These are phyloP conservation scores for Acleris sparsana DNA, from an alignment of 2,888 invertebrate genomes.

Conservation along the genomic window DNA sequence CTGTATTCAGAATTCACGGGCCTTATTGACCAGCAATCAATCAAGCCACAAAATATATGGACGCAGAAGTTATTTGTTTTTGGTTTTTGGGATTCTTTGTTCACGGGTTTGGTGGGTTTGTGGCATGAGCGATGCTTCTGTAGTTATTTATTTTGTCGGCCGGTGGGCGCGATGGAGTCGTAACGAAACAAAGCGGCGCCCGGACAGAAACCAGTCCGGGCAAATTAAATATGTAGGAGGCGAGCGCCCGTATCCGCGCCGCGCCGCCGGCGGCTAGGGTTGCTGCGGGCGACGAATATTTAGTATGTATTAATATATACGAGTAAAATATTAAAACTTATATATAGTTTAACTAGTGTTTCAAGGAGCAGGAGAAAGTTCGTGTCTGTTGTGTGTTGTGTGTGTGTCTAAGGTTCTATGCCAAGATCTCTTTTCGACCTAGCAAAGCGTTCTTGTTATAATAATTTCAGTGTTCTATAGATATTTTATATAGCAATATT, in stretches of 20 bases:
- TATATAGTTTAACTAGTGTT: too few relatives aligned
- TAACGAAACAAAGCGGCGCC: conserved; percentile 75
- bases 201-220: conserved; percentile 80
- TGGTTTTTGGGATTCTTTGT: background rate
- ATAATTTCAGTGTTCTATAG: too few relatives aligned
- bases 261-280: conserved; percentile 50
- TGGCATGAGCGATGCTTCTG: conserved; percentile 13
- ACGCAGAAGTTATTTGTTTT: background rate
- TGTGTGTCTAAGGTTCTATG: too few relatives aligned
- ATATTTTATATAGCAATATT: too few relatives aligned
- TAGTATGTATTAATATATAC: conserved; percentile 8
- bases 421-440: too few relatives aligned
- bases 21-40: conserved; percentile 41
- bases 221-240: conserved; percentile 84
- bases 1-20: conserved; percentile 49
- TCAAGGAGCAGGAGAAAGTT: too few relatives aligned
- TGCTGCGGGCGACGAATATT: conserved; percentile 19
- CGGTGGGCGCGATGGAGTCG: conserved; percentile 68
- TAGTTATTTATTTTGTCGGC: conserved; percentile 27
- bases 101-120: background rate
- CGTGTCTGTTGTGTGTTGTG: too few relatives aligned
- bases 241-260: conserved; percentile 70
- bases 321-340: too few relatives aligned
- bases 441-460: too few relatives aligned
- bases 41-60: conserved; percentile 43